Conservation (phyloP, 2,113 vertebrate species). For the Brachyhypopomus gauderio region DNA sequence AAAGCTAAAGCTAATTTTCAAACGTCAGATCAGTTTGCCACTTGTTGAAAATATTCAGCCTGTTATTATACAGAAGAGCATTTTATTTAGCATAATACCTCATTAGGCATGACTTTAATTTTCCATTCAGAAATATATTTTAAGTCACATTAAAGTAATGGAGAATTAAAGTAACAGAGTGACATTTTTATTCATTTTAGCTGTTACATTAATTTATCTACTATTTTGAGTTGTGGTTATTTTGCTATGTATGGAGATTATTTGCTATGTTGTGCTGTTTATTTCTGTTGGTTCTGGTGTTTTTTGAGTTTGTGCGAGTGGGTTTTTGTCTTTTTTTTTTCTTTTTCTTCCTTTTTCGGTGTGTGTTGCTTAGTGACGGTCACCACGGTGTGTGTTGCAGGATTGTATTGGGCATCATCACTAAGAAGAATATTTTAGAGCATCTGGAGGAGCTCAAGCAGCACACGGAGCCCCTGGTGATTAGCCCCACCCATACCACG, state of each 20-base stretch:
- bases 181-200: neutral
- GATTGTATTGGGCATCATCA: conserved; percentile 99
- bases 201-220: conserved; percentile 29
- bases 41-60: neutral
- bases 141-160: neutral
- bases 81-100: neutral
- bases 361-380: conserved; percentile 90
- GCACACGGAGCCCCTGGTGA: conserved; percentile 95
- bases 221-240: conserved; percentile 23
- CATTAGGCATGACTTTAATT: neutral
- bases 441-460: conserved; percentile 99
- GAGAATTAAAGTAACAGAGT: neutral
- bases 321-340: conserved; percentile 22
- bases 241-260: no score
- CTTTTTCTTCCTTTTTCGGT: conserved; percentile 51
- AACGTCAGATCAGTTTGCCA: neutral
- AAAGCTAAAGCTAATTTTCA: neutral
- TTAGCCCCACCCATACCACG: conserved; percentile 88
- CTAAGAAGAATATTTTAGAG: conserved; percentile 99
- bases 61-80: no score
- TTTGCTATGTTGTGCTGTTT: conserved; percentile 26
- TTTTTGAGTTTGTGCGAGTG: conserved; percentile 13
- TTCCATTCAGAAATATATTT: conserved; percentile 1
- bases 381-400: conserved; percentile 98
- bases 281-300: conserved; percentile 19